These are phyloP conservation scores for Darevskia mixta DNA, from an alignment of 2,797 vertebrate species.

Conservation along the genomic window DNA sequence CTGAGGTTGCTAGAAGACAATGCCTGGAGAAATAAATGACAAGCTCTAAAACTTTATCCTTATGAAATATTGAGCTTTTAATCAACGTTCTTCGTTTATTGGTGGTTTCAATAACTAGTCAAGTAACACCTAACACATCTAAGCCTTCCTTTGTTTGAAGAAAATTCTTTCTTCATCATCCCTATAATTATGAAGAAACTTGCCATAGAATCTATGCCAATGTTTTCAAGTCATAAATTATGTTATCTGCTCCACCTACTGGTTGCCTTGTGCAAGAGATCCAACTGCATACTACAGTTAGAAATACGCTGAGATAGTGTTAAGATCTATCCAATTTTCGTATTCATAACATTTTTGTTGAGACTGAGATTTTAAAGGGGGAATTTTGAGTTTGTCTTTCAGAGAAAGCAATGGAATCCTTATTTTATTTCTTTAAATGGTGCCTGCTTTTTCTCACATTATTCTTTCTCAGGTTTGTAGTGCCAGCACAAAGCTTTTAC, in stretches of 20 bases:
- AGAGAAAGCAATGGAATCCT: background rate
- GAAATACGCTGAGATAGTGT: slow-evolving; percentile 10
- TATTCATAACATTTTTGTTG: slow-evolving; percentile 17
- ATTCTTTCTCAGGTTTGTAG: background rate
- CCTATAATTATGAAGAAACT: slow-evolving; percentile 54
- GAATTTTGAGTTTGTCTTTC: slow-evolving; percentile 24
- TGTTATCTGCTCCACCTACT: slow-evolving; percentile 73
- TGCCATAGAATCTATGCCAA: slow-evolving; percentile 54
- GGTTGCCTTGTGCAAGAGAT: slow-evolving; percentile 51
- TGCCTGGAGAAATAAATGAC: slow-evolving; percentile 59
- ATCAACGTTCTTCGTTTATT: slow-evolving; percentile 61
- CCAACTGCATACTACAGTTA: slow-evolving; percentile 12
- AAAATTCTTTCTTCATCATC: slow-evolving; percentile 69
- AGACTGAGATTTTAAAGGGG: slow-evolving; percentile 7
- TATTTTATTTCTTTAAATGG: background rate
- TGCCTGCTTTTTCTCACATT: background rate
- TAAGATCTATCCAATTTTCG: background rate
- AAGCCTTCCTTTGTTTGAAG: slow-evolving; percentile 68
- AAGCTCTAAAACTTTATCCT: slow-evolving; percentile 57
- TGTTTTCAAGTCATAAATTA: slow-evolving; percentile 66
- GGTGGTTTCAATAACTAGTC: slow-evolving; percentile 68
- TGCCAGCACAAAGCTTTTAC: background rate
- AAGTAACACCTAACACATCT: slow-evolving; percentile 59
- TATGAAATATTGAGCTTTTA: slow-evolving; percentile 72
- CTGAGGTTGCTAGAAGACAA: slow-evolving; percentile 55